Conservation (phyloP, 2,797 vertebrate genomes). For the Hafferia zeledoni region DNA sequence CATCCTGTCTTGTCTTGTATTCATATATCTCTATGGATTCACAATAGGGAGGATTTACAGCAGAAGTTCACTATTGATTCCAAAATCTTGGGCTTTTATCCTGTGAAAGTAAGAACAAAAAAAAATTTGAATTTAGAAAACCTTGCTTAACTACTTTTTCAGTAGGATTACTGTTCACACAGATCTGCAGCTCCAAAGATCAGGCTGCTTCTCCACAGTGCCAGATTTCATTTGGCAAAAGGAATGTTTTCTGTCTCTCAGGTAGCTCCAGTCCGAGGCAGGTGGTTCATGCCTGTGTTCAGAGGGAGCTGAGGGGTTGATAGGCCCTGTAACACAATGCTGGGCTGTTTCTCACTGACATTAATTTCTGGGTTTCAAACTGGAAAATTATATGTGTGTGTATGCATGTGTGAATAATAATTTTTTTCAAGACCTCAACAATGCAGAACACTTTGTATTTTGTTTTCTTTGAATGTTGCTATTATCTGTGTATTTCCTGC, state of each 20-base stretch:
- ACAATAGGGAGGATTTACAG: neutral
- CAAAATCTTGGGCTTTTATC: neutral
- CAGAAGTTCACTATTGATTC: neutral
- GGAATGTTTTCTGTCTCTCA: neutral
- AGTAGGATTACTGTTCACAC: neutral
- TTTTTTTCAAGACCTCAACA: neutral
- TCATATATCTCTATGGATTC: neutral
- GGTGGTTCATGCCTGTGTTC: neutral
- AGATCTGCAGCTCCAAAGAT: neutral
- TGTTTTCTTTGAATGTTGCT: neutral
- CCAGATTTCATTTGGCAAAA: neutral
- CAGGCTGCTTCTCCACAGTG: neutral
- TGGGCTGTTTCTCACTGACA: neutral
- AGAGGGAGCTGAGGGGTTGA: neutral
- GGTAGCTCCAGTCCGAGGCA: neutral
- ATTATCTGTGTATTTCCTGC: constrained; percentile 1
- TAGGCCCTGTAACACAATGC: neutral
- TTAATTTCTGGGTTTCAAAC: constrained; percentile 24
- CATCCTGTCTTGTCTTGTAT: neutral
- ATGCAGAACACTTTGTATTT: neutral
- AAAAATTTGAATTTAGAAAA: neutral
- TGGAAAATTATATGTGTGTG: neutral
- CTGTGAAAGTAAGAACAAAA: neutral
- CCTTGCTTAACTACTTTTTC: neutral
- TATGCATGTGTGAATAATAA: neutral